Conservation (phyloP, 2,888 invertebrate species). For the Dryadula phaetusa region DNA sequence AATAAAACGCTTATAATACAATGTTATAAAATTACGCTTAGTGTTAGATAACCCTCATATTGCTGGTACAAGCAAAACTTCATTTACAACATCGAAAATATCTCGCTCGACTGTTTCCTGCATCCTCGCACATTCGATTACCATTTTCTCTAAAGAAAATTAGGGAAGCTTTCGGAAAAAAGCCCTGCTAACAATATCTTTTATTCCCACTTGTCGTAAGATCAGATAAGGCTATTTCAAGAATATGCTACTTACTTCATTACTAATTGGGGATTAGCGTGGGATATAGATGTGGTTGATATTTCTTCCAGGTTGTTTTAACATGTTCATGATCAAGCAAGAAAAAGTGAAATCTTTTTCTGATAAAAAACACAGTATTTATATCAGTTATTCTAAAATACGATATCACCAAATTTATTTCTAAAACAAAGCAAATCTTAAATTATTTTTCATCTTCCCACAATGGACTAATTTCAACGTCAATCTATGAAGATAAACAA, state of each 20-base stretch:
- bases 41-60: slow-evolving; percentile 8
- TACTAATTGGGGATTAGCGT: slow-evolving; percentile 12
- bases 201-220: slow-evolving; percentile 16
- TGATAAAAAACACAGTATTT: too few relatives aligned
- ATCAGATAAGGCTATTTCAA: slow-evolving; percentile 4
- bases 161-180: slow-evolving; percentile 16
- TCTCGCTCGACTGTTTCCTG: slow-evolving; percentile 14
- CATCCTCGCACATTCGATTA: slow-evolving; percentile 28
- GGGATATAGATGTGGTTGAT: not conserved
- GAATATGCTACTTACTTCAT: slow-evolving; percentile 2
- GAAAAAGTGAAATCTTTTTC: too few relatives aligned
- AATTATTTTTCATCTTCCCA: not conserved
- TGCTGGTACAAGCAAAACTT: slow-evolving; percentile 22
- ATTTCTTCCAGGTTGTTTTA: too few relatives aligned
- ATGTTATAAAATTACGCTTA: slow-evolving; percentile 16
- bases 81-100: slow-evolving; percentile 27
- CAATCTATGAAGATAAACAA: slow-evolving; percentile 21
- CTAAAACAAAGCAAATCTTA: not conserved
- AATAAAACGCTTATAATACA: slow-evolving; percentile 3
- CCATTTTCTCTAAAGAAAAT: slow-evolving; percentile 24
- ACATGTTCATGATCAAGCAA: too few relatives aligned
- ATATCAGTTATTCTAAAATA: too few relatives aligned
- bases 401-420: too few relatives aligned
- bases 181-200: slow-evolving; percentile 21
- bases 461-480: slow-evolving; percentile 6